Percentiles rank a stretch among this genome's conserved stretches.
phyloP scores from a whole-genome alignment of 2,113 vertebrate species.

The Nerophis ophidion region DNA sequence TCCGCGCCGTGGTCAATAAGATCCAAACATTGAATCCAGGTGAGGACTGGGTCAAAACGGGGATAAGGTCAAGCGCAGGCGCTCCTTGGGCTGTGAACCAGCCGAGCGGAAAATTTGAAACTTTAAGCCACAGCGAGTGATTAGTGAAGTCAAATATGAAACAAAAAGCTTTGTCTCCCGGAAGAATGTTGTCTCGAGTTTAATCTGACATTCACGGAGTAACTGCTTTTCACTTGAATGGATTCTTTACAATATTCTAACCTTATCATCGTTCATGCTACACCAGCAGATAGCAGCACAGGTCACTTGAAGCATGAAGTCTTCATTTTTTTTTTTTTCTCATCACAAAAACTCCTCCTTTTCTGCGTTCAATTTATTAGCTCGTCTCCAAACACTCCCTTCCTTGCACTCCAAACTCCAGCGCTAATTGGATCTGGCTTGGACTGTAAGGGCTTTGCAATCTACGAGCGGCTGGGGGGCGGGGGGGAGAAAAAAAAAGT shows the following conservation, averaged over 20 bases:
- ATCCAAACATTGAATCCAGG: constrained; percentile 22
- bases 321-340: constrained; percentile 24
- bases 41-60: constrained; percentile 47
- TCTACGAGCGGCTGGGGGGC: constrained; percentile 50
- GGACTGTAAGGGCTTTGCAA: constrained; percentile 64
- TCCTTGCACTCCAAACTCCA: constrained; percentile 53
- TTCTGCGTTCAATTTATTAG: constrained; percentile 41
- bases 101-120: constrained; percentile 66
- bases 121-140: constrained; percentile 69
- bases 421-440: constrained; percentile 69
- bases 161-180: constrained; percentile 58
- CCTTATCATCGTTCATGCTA: constrained; percentile 45
- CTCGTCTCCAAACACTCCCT: constrained; percentile 28
- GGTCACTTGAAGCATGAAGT: constrained; percentile 36
- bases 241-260: constrained; percentile 53
- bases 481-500: constrained; percentile 36
- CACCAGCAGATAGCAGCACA: constrained; percentile 46
- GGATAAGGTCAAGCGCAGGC: constrained; percentile 31
- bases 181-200: constrained; percentile 54
- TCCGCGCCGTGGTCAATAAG: no score
- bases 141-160: constrained; percentile 71
- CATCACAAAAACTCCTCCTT: constrained; percentile 32
- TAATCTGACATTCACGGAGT: constrained; percentile 62
- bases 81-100: constrained; percentile 47
- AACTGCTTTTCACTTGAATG: constrained; percentile 59